phyloP scores from a whole-genome alignment of 2,888 invertebrate species.

The Cepaea hortensis region DNA sequence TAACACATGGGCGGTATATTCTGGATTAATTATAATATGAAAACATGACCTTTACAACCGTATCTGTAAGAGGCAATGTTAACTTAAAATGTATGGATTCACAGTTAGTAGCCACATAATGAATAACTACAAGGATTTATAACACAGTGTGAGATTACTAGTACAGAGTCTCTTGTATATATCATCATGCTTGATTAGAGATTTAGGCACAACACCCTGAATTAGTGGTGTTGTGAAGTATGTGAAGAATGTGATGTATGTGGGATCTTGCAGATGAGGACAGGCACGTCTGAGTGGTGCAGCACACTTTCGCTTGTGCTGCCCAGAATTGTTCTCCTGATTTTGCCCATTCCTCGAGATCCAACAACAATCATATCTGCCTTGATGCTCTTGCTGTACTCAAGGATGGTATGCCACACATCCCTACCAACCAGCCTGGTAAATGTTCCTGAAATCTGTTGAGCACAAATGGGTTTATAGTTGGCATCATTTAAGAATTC shows the following conservation, averaged over 20 bases:
- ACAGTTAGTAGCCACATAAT: no score
- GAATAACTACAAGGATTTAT: no score
- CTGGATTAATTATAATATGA: no score
- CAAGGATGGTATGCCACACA: conserved; percentile 46
- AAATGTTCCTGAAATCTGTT: conserved; percentile 43
- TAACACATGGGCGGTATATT: no score
- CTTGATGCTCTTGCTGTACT: conserved; percentile 25
- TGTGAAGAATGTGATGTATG: neutral
- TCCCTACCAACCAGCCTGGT: conserved; percentile 36
- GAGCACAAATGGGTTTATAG: neutral
- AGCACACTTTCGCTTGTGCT: conserved; percentile 49
- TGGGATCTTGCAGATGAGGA: conserved; percentile 48
- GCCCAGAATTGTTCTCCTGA: conserved; percentile 49
- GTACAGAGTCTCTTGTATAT: no score
- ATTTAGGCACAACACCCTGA: no score
- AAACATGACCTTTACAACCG: no score
- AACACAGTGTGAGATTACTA: no score
- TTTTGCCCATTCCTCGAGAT: conserved; percentile 43
- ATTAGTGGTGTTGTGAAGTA: conserved; percentile 5
- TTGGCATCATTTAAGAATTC: neutral
- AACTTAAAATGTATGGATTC: no score
- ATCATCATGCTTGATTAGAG: no score
- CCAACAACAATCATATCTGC: conserved; percentile 51
- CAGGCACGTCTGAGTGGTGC: conserved; percentile 52
- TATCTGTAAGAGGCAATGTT: no score